These are phyloP conservation scores for Agapornis canus DNA, from an alignment of 2,797 vertebrate genomes.

Conservation along the genomic window DNA sequence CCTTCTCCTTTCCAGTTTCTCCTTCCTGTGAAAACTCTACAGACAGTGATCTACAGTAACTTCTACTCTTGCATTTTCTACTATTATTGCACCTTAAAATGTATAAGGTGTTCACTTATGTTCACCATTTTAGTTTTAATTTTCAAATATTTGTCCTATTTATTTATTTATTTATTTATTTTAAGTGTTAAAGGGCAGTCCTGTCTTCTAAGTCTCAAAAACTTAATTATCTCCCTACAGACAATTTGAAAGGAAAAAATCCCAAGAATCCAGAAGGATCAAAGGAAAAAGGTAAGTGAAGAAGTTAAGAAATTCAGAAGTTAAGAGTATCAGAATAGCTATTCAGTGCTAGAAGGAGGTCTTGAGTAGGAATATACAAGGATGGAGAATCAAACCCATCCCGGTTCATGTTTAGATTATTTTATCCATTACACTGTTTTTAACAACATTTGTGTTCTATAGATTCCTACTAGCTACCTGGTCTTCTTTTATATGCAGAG, in stretches of 20 bases:
- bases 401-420: not conserved
- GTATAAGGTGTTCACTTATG: not conserved
- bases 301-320: not conserved
- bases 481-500: not conserved
- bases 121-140: not conserved
- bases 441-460: not conserved
- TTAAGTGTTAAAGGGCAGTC: not conserved
- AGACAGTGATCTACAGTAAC: not conserved
- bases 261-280: conserved; percentile 29
- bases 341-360: not conserved
- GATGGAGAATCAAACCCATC: not conserved
- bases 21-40: not conserved
- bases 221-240: conserved; percentile 4
- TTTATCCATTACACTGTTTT: not conserved
- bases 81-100: not conserved
- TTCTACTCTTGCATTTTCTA: not conserved
- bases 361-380: not conserved
- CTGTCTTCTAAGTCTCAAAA: not conserved
- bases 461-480: not conserved
- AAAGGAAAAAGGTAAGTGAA: conserved; percentile 67
- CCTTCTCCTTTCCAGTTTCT: not conserved
- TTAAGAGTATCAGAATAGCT: not conserved
- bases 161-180: not conserved
- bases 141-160: not conserved
- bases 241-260: conserved; percentile 58